Evolutionary conservation across 2,113 vertebrate genomes (phyloP).

Genomic region (Daboia siamensis): DNA sequence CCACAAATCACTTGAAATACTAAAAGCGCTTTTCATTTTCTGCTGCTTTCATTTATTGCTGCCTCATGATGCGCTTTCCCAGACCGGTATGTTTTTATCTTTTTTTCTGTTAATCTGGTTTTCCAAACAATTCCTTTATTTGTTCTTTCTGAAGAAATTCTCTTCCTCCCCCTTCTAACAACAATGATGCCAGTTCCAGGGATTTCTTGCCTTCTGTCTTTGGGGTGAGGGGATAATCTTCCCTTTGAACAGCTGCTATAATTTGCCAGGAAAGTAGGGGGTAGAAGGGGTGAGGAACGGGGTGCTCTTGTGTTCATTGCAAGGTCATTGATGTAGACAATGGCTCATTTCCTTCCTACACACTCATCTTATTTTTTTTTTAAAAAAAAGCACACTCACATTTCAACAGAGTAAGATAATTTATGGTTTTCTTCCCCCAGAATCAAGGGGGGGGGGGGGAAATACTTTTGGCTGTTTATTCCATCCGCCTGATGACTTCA

Average conservation of each 20-base stretch:
- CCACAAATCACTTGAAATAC: background rate
- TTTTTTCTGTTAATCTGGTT: background rate
- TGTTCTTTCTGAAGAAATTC: background rate
- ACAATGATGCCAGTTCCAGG: background rate
- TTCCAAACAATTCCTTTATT: background rate
- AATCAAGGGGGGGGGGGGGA: background rate
- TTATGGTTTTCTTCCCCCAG: conserved; percentile 22
- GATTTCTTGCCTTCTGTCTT: background rate
- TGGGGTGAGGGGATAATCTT: background rate
- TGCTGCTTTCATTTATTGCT: background rate
- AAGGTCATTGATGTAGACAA: conserved; percentile 14
- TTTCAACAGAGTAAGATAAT: conserved; percentile 5
- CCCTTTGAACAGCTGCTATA: background rate
- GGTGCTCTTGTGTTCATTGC: background rate
- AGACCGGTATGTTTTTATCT: background rate
- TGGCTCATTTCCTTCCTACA: background rate
- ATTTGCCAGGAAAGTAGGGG: background rate
- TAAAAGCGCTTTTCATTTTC: background rate
- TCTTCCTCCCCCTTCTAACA: background rate
- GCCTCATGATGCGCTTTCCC: background rate
- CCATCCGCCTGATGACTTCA: conserved; percentile 21
- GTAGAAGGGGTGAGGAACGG: background rate
- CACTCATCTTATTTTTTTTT: background rate
- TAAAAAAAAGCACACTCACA: background rate
- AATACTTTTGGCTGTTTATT: conserved; percentile 15